Percentiles rank a stretch among this genome's conserved stretches.
Evolutionary conservation across 2,113 vertebrate genomes (phyloP).

Genomic region (Tiliqua scincoides): DNA sequence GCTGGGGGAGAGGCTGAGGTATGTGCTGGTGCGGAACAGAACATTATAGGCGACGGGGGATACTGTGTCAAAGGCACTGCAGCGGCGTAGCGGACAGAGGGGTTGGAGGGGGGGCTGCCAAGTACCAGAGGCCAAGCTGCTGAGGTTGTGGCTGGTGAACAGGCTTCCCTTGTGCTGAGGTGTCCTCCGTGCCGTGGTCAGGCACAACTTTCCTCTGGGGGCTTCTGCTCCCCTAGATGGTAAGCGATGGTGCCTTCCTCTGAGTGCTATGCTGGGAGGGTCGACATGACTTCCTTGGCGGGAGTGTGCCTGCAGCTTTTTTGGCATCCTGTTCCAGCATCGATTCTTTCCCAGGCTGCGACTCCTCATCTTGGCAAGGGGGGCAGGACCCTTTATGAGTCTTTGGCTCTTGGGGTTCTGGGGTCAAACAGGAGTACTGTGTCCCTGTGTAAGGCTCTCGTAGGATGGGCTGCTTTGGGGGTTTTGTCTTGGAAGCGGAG

Average conservation of each 20-base stretch:
- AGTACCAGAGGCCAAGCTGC: slow-evolving; percentile 61
- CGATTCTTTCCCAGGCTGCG: slow-evolving; percentile 15
- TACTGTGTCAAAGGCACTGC: slow-evolving; percentile 74
- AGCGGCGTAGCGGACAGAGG: slow-evolving; percentile 67
- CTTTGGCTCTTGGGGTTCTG: fast-evolving
- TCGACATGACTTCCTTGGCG: no score
- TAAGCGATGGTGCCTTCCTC: no score
- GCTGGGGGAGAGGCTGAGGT: slow-evolving; percentile 59
- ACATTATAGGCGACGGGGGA: slow-evolving; percentile 68
- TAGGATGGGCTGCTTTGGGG: not conserved
- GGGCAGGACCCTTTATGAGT: slow-evolving; percentile 30
- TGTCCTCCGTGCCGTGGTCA: not conserved
- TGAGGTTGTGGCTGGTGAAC: not conserved
- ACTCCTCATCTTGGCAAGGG: slow-evolving; percentile 7
- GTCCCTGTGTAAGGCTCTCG: slow-evolving; percentile 71
- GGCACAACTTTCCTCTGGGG: no score
- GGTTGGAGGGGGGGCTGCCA: slow-evolving; percentile 55
- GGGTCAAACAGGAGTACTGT: not conserved
- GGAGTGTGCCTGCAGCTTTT: fast-evolving
- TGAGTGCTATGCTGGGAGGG: no score
- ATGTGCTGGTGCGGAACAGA: slow-evolving; percentile 68
- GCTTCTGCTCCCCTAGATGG: no score
- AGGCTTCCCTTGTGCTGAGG: fast-evolving
- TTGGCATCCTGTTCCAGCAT: fast-evolving
- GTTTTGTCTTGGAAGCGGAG: fast-evolving